phyloP scores from a whole-genome alignment of 1,140 invertebrate species.

The Trichomalopsis sarcophagae region DNA sequence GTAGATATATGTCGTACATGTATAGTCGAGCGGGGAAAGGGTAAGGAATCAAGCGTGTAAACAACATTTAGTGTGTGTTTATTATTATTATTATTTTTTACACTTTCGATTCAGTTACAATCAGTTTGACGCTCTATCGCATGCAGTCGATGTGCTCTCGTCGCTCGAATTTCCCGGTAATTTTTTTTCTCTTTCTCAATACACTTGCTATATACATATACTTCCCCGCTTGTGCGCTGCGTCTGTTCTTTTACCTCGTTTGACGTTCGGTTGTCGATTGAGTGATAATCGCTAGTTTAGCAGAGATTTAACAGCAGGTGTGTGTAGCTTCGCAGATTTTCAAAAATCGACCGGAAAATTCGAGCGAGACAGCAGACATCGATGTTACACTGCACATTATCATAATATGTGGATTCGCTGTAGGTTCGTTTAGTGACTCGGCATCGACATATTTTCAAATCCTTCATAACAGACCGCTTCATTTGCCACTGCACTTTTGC shows the following conservation, averaged over 20 bases:
- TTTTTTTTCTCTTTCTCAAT: not conserved
- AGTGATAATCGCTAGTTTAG: not conserved
- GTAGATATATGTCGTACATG: too few species aligned
- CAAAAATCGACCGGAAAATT: not conserved
- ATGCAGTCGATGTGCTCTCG: too few species aligned
- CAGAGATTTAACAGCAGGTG: not conserved
- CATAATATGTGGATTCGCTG: not conserved
- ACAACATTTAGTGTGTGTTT: constrained; percentile 69
- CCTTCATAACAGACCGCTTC: not conserved
- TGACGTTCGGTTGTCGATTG: too few species aligned
- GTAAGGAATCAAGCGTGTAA: constrained; percentile 33
- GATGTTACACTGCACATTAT: not conserved
- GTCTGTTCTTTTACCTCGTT: not conserved
- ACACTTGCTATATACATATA: not conserved
- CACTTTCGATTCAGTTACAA: constrained; percentile 68
- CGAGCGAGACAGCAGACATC: not conserved
- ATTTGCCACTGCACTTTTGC: not conserved
- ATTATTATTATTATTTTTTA: constrained; percentile 58
- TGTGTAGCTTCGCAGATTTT: too few species aligned
- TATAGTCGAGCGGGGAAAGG: not conserved
- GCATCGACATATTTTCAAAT: not conserved
- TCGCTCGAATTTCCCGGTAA: not conserved
- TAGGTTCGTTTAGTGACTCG: not conserved
- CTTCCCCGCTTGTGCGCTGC: constrained; percentile 17
- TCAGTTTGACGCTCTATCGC: constrained; percentile 52